These are phyloP conservation scores for Triplophysa rosa DNA, from an alignment of 2,113 vertebrate species.

Conservation along the genomic window DNA sequence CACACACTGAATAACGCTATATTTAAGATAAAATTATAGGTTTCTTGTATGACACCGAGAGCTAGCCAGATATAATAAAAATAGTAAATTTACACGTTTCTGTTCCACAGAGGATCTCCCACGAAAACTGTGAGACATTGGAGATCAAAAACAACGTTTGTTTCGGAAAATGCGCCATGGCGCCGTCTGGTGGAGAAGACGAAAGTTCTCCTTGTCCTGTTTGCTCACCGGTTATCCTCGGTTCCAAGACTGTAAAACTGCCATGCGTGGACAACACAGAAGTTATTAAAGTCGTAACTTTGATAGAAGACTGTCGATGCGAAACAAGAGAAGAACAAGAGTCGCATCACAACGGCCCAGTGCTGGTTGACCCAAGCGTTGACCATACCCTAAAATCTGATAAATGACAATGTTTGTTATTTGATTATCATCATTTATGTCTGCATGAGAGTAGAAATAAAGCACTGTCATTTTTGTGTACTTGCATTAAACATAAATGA, in stretches of 20 bases:
- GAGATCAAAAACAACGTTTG: slow-evolving; percentile 7
- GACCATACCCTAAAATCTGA: not conserved
- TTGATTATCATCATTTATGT: too few relatives aligned
- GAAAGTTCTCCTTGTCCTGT: not conserved
- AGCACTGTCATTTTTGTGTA: too few relatives aligned
- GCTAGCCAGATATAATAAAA: not conserved
- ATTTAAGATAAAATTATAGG: too few relatives aligned
- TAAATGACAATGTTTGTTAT: not conserved
- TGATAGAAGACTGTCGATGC: slow-evolving; percentile 21
- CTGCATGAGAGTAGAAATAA: too few relatives aligned
- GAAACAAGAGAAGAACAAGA: slow-evolving; percentile 5
- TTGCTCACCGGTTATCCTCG: not conserved
- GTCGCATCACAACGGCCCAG: not conserved
- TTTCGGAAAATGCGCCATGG: slow-evolving; percentile 13
- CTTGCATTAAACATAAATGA: too few relatives aligned
- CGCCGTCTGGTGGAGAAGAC: not conserved
- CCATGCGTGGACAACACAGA: slow-evolving; percentile 4
- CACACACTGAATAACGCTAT: too few relatives aligned
- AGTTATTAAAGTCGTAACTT: not conserved
- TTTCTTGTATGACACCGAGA: too few relatives aligned
- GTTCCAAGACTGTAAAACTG: not conserved
- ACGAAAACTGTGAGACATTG: slow-evolving; percentile 31
- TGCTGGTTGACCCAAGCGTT: slow-evolving; percentile 12
- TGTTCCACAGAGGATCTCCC: slow-evolving; percentile 16
- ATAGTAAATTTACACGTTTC: not conserved